Evolutionary conservation across 1,140 invertebrate species (phyloP), one percentile per base, ranked within the genome.

Genomic region (Papilio machaon): DNA sequence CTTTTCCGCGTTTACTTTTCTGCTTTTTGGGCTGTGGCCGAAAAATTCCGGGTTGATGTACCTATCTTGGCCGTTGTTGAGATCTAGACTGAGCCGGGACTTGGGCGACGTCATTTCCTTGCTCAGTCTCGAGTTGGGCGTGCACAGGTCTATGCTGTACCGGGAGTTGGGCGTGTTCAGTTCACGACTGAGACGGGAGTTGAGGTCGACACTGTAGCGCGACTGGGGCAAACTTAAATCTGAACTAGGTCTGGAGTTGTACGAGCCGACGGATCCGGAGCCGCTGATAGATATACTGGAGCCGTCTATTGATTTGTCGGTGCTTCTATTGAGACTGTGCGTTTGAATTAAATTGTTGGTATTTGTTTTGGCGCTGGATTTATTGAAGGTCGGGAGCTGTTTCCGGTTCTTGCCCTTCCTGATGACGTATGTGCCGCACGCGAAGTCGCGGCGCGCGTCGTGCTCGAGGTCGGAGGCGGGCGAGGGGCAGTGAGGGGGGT

Each of bases 391-490:
- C 43, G 95, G 95, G 83, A 95, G 87, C 77, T 95, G 93, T 86
- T 95, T 95, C 52, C 95, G 84, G 70, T 96, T 88, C 95, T 95
- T 86, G 90, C 95, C 97, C 74, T 96, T 96, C 23, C 97, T 91
- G 79, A 97, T 97, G 9, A 97, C 96, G 85, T 97, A 97, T 11
- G 97, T 97, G n/a, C 96, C 97, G 49, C 96, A 96, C 30, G 95
- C 96, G 5, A 97, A 86, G 82, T 96, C 96, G 81, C 96, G 77
- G 86, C 95, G 85, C 88, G 95, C 85, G 89, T 96, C 93, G 83
- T 95, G 96, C 75, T 95, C 93, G 5, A 86, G 89, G 85, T 97
- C 96, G 4, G 96, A 97, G 83, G 96, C 96, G 0, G 96, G 96
- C 0, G 96, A 97, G 0, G 96, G 95, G 0, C 96, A 95, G 17